phyloP scores from a whole-genome alignment of 2,113 vertebrate species.

The Uria aalge region DNA sequence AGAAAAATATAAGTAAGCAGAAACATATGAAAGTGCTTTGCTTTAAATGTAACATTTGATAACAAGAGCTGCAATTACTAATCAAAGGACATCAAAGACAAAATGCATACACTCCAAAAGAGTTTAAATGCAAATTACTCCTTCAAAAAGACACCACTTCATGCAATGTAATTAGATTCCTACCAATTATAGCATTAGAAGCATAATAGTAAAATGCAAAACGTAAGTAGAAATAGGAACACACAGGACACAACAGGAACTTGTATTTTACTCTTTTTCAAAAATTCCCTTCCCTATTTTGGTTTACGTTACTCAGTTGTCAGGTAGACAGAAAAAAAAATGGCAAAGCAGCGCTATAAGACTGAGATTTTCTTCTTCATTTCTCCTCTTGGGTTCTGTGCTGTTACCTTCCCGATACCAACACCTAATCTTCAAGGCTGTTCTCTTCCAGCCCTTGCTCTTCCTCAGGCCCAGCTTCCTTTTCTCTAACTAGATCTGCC shows the following conservation, averaged over 20 bases:
- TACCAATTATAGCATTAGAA: neutral
- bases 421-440: neutral
- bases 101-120: neutral
- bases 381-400: neutral
- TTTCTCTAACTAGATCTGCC: neutral
- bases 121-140: neutral
- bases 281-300: neutral
- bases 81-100: conserved; percentile 20
- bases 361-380: neutral
- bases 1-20: neutral
- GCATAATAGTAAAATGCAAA: neutral
- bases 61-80: neutral
- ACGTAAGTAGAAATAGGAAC: neutral
- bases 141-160: neutral
- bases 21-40: neutral
- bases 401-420: neutral
- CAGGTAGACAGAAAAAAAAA: neutral
- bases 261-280: neutral
- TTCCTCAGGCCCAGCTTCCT: neutral
- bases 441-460: neutral
- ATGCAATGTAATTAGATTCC: neutral
- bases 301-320: neutral
- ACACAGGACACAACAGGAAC: neutral
- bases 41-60: neutral
- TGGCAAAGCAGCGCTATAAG: fast-evolving